These are phyloP conservation scores for Rhynchonycteris naso DNA, from an alignment of 2,797 vertebrate species.

Conservation along the genomic window DNA sequence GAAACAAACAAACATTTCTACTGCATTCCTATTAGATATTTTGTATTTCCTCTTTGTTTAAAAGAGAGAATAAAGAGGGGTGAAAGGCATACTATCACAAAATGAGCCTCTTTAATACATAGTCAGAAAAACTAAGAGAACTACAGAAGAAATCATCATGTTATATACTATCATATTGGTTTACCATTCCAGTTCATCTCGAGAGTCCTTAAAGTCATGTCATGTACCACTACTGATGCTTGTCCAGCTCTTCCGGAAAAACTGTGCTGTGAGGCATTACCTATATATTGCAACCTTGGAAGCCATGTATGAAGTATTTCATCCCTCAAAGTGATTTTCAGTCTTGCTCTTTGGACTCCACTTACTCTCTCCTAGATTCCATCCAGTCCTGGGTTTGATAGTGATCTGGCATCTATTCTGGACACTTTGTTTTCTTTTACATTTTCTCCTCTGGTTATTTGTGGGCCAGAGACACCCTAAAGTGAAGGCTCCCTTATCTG, in stretches of 20 bases:
- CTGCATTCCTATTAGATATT: neutral
- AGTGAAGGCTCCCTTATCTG: neutral
- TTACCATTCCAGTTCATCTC: neutral
- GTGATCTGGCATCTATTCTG: neutral
- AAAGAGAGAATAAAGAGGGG: neutral
- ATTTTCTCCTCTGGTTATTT: neutral
- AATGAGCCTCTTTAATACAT: neutral
- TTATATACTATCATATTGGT: conserved; percentile 5
- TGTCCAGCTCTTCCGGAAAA: neutral
- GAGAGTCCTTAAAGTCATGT: neutral
- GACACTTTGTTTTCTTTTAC: neutral
- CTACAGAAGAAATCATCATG: neutral
- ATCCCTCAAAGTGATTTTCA: neutral
- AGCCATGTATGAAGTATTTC: neutral
- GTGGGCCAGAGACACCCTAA: neutral
- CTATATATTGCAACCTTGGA: neutral
- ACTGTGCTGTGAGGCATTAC: neutral
- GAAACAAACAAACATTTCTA: neutral
- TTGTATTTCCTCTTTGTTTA: conserved; percentile 36
- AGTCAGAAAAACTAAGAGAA: conserved; percentile 22
- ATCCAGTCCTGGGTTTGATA: neutral
- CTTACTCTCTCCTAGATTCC: neutral
- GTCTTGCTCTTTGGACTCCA: neutral
- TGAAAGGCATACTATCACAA: neutral
- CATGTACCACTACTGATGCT: neutral